These are phyloP conservation scores for Emydocephalus ijimae DNA, from an alignment of 2,113 vertebrate genomes.

Conservation along the genomic window DNA sequence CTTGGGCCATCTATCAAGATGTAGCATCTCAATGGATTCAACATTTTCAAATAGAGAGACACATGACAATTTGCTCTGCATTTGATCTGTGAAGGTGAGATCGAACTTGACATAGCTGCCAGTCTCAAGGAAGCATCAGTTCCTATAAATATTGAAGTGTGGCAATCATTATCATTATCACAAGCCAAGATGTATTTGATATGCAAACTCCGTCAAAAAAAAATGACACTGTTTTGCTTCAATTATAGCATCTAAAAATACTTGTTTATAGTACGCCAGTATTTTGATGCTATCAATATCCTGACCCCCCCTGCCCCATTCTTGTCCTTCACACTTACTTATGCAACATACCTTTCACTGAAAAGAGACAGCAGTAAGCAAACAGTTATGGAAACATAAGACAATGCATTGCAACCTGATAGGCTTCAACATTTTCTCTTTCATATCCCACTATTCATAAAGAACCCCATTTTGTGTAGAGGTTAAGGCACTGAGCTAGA, in stretches of 20 bases:
- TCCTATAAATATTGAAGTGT: constrained; percentile 70
- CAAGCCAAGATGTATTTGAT: constrained; percentile 58
- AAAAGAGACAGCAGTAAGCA: background rate
- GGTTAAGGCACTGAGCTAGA: background rate
- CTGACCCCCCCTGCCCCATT: background rate
- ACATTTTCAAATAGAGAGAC: constrained; percentile 50
- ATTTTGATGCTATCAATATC: constrained; percentile 14
- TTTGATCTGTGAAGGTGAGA: constrained; percentile 62
- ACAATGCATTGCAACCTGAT: background rate
- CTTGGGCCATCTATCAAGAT: background rate
- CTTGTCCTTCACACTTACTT: background rate
- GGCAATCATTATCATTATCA: constrained; percentile 67
- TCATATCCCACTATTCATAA: background rate
- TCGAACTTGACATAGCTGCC: constrained; percentile 45
- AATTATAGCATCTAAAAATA: constrained; percentile 66
- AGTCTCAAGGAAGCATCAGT: constrained; percentile 56
- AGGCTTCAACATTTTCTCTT: background rate
- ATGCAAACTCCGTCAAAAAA: constrained; percentile 55
- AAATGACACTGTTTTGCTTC: constrained; percentile 57
- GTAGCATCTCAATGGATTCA: constrained; percentile 39
- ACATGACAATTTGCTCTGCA: constrained; percentile 38
- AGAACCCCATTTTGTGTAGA: background rate
- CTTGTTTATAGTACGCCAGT: constrained; percentile 28
- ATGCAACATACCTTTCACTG: background rate
- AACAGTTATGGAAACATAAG: background rate